Base-by-base conservation (phyloP, 2,797 vertebrate species). In the Syngnathus rostellatus region DNA sequence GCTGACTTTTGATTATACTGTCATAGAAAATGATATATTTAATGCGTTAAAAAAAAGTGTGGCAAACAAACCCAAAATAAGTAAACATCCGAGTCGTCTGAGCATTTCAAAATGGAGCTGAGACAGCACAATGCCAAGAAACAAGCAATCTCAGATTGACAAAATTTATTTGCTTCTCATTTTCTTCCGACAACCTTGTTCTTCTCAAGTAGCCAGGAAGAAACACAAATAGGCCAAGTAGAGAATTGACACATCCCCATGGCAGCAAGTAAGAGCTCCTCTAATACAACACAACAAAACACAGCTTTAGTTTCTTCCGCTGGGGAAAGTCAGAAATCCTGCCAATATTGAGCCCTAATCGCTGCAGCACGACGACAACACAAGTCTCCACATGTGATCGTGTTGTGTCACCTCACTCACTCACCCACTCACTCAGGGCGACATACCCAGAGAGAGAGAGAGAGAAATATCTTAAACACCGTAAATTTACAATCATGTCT, bases 221-320 rank as follows among this genome's bases (percentile, higher is more conserved):
- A 48, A 48, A 48, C 6, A 17, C 46, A 72, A 68, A 4, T 3
- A 53, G n/a, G n/a, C n/a, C n/a, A 10, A 53, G n/a, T 17, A 21
- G 73, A 76, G 74, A 80, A 81, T 68, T 80, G 68, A 79, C 73
- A 78, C 68, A 70, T 85, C 73, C 82, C 76, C 72, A 64, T 66
- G 78, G 80, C 37, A n/a, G 69, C 72, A 66, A 71, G 67, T 76
- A 74, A 79, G 72, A 80, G 80, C 74, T 73, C 78, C 64, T 77
- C 66, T 82, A 84, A 82, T 86, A 80, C 31, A 31, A 81, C 77
- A 71, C 77, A 65, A 80, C 69, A 48, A 81, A 86, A 81, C 21
- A 78, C 72, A 77, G n/a, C 31, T 39, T 23, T 41, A 8, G 31
- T 40, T 40, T 61, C 45, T 17, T 46, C 45, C 6, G 14, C 14